Conservation (phyloP, 2,888 invertebrate genomes). For the Anarsia innoxiella region DNA sequence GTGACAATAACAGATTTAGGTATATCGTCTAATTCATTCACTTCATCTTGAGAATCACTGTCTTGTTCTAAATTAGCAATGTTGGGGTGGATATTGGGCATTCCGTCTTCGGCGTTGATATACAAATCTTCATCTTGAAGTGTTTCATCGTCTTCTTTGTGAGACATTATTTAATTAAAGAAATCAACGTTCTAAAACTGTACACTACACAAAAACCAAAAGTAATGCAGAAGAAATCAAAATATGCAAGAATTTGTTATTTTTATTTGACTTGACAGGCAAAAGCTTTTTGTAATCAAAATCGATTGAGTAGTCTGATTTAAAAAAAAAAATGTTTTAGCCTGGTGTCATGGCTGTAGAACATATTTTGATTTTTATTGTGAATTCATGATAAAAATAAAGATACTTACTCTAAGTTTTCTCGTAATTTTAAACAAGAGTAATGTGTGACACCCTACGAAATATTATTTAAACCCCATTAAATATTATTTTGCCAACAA, state of each 20-base stretch:
- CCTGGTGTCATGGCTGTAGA: background rate
- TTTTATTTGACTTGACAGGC: conserved; percentile 7
- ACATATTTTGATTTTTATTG: background rate
- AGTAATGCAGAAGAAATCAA: background rate
- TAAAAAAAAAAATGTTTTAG: background rate
- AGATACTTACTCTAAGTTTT: no score
- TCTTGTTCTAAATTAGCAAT: conserved; percentile 80
- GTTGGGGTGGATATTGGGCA: conserved; percentile 89
- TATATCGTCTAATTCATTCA: conserved; percentile 84
- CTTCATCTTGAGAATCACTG: conserved; percentile 79
- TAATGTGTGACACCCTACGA: no score
- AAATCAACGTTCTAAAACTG: no score
- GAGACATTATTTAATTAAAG: conserved; percentile 17
- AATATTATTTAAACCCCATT: no score
- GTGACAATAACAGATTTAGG: conserved; percentile 94
- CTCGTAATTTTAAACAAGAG: no score
- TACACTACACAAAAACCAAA: background rate
- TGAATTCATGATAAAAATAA: no score
- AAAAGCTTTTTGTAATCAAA: no score
- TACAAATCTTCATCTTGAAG: conserved; percentile 83
- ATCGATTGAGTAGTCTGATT: conserved; percentile 4
- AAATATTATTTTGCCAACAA: no score
- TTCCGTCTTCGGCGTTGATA: conserved; percentile 89
- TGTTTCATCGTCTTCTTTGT: conserved; percentile 58
- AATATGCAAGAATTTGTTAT: conserved; percentile 7